Base-by-base conservation (phyloP, 2,113 vertebrate genomes). In the Chelonoidis abingdonii region DNA sequence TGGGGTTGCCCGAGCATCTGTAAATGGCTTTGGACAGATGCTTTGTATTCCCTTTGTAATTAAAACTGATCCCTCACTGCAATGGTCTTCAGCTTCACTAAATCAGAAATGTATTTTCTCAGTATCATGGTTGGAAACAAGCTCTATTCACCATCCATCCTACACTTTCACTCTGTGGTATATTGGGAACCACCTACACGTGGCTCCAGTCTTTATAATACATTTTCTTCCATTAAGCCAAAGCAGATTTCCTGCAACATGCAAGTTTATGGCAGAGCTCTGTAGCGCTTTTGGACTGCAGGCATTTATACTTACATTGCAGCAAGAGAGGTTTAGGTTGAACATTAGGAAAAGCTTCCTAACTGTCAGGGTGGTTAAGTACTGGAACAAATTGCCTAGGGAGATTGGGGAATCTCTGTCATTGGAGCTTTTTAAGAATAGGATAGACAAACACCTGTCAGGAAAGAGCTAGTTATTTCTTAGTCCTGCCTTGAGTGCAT, bases 31-130 rank as follows among this genome's bases (percentile, higher is more conserved):
- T 95, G 44, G 91, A 72, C 89, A 65, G 84, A 84, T 95, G 80
- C 50, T 93, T 92, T 95, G 80, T 89, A 65, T 93, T 96, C 88
- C 75, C 35, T 56, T 87, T 75, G 79, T 69, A 89, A 96, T 95
- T 91, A 89, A 52, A 94, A 80, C 86, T 86, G 75, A 93, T 95
- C 85, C 91, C 53, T 81, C 69, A 69, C 16, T 90, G 80, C 72
- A 92, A 92, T 9, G 13, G 54, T 38, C 81, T 83, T 91, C 81
- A 96, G 52, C 69, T 95, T 94, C 80, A 89, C 59, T 95, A 93
- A 92, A 93, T 80, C 44, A 93, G 83, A 54, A 86, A 91, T 89
- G 92, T 92, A 95, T 96, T 96, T 97, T 88, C 89, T 95, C 89
- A 72, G 79, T 52, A 85, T n/a, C 5, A 53, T 87, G 59, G 13